A percentile compares a stretch with the other conserved stretches of the same genome.
These are phyloP conservation scores for Sclerurus mexicanus DNA, from an alignment of 2,113 vertebrate genomes.

Conservation along the genomic window DNA sequence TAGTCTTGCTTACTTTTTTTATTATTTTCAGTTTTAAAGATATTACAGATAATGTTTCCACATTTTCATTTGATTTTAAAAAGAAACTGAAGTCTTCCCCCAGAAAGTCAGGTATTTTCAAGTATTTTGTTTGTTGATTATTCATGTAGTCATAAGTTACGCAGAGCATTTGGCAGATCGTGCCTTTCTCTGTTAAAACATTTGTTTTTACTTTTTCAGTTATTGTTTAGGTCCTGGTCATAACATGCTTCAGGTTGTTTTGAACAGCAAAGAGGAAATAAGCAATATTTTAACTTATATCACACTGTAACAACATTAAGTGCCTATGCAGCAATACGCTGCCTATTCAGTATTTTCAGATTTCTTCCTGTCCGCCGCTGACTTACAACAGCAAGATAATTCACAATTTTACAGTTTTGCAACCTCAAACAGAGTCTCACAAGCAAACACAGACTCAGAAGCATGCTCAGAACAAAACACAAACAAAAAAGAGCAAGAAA, in stretches of 20 bases:
- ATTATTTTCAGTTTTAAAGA: background rate
- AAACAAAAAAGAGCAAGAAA: background rate
- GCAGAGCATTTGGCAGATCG: slow-evolving; percentile 1
- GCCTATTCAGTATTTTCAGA: slow-evolving; percentile 22
- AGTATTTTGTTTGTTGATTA: slow-evolving; percentile 37
- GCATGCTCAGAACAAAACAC: background rate
- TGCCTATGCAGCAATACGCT: background rate
- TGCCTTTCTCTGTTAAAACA: slow-evolving; percentile 37
- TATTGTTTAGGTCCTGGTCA: slow-evolving; percentile 64
- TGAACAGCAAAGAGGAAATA: slow-evolving; percentile 68
- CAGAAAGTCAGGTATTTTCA: background rate
- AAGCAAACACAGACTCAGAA: background rate
- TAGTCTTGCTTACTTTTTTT: background rate
- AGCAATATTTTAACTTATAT: slow-evolving; percentile 59
- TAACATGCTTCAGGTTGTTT: slow-evolving; percentile 63
- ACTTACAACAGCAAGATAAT: background rate
- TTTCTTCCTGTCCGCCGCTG: background rate
- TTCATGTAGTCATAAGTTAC: background rate
- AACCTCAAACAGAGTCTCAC: background rate
- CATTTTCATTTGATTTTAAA: background rate
- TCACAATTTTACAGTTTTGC: background rate
- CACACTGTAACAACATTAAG: background rate
- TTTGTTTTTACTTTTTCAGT: slow-evolving; percentile 65
- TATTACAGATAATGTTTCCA: background rate
- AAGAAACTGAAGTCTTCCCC: background rate